These are phyloP conservation scores for Poeciliopsis prolifica DNA, from an alignment of 2,113 vertebrate species.

Conservation along the genomic window DNA sequence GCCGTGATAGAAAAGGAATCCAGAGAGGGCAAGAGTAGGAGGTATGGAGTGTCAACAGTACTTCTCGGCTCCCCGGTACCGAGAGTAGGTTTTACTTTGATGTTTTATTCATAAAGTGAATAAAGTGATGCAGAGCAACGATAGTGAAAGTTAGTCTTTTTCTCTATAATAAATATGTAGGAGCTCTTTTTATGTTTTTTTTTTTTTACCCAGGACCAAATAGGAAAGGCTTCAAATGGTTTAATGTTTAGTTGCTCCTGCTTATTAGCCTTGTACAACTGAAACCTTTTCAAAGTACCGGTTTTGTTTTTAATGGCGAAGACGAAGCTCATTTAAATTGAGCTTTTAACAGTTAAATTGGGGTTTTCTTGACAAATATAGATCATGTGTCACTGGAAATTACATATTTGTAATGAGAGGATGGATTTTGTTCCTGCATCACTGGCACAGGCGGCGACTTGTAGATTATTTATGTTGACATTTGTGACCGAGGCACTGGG, in stretches of 20 bases:
- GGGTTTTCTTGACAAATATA: no score
- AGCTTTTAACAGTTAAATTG: background rate
- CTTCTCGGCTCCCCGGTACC: constrained; percentile 36
- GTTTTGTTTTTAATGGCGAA: no score
- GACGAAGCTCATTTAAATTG: no score
- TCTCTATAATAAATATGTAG: constrained; percentile 7
- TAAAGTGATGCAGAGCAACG: constrained; percentile 44
- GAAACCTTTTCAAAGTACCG: no score
- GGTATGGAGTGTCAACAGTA: constrained; percentile 58
- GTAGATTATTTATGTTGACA: constrained; percentile 2
- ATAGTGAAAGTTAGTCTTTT: constrained; percentile 24
- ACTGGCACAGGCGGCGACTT: no score
- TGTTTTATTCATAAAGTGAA: constrained; percentile 71
- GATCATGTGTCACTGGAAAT: background rate
- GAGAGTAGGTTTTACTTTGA: constrained; percentile 52
- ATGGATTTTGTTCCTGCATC: no score
- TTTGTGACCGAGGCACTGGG: constrained; percentile 12
- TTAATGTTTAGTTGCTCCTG: background rate
- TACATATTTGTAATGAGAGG: no score
- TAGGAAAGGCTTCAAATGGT: background rate
- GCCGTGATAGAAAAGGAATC: constrained; percentile 49
- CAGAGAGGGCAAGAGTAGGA: constrained; percentile 61
- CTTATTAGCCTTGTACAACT: no score
- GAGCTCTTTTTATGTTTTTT: background rate
- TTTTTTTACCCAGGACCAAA: constrained; percentile 9